Evolutionary conservation across 2,797 vertebrate genomes (phyloP).

Genomic region (Pagetopsis macropterus): DNA sequence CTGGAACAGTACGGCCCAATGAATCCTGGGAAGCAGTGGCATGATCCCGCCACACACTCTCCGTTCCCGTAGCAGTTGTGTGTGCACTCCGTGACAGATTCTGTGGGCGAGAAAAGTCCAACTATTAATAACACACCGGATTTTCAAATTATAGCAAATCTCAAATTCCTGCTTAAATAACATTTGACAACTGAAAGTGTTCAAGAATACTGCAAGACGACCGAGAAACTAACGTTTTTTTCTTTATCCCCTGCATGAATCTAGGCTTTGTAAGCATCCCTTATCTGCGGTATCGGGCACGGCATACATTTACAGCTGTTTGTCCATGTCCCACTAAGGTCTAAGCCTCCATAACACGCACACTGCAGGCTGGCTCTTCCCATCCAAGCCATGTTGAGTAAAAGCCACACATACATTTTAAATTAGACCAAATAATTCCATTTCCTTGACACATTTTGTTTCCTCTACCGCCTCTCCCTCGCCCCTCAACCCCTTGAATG

Average conservation of each 20-base stretch:
- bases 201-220: slow-evolving; percentile 33
- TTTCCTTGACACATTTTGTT: slow-evolving; percentile 64
- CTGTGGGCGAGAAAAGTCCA: slow-evolving; percentile 75
- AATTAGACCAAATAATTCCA: slow-evolving; percentile 75
- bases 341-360: slow-evolving; percentile 75
- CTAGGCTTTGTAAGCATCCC: slow-evolving; percentile 46
- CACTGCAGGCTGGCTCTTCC: slow-evolving; percentile 38
- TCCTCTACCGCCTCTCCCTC: slow-evolving; percentile 28
- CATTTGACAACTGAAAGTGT: slow-evolving; percentile 47
- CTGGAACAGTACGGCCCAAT: slow-evolving; percentile 96
- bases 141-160: slow-evolving; percentile 46
- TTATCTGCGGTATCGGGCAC: slow-evolving; percentile 55
- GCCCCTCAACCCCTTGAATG: slow-evolving; percentile 64
- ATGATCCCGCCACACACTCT: slow-evolving; percentile 96
- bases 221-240: slow-evolving; percentile 14
- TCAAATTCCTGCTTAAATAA: slow-evolving; percentile 33
- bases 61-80: slow-evolving; percentile 98
- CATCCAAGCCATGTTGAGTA: slow-evolving; percentile 61
- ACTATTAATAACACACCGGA: slow-evolving; percentile 63
- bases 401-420: slow-evolving; percentile 72
- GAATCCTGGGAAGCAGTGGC: slow-evolving; percentile 98
- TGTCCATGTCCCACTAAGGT: slow-evolving; percentile 71
- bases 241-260: slow-evolving; percentile 15
- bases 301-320: slow-evolving; percentile 73
- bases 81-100: slow-evolving; percentile 95